A percentile compares a stretch with the other conserved stretches of the same genome.
phyloP scores from a whole-genome alignment of 2,888 invertebrate genomes.

The Lasiommata megera region DNA sequence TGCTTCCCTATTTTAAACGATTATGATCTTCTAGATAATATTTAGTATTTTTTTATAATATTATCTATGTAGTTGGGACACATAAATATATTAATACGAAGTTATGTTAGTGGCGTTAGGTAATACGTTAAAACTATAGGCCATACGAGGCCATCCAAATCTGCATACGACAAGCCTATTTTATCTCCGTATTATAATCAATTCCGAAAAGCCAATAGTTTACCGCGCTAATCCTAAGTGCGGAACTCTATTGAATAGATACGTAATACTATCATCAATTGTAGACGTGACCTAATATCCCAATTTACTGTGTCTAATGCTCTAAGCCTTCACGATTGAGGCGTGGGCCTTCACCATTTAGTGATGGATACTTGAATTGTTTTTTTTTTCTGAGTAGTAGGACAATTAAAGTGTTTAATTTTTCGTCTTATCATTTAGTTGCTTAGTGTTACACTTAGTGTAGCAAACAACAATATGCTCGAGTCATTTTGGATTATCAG shows the following conservation, averaged over 20 bases:
- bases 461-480: too few relatives aligned
- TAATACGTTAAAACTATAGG: constrained; percentile 35
- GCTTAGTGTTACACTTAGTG: too few relatives aligned
- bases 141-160: constrained; percentile 33
- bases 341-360: not conserved
- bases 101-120: not conserved
- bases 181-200: constrained; percentile 26
- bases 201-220: constrained; percentile 37
- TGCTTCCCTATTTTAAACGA: not conserved
- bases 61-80: not conserved
- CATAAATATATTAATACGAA: not conserved
- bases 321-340: not conserved
- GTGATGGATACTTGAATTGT: not conserved
- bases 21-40: too few relatives aligned
- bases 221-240: constrained; percentile 38
- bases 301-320: not conserved
- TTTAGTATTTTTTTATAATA: too few relatives aligned
- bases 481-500: too few relatives aligned
- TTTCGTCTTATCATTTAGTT: not conserved
- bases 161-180: constrained; percentile 29
- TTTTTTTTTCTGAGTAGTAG: not conserved
- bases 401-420: not conserved
- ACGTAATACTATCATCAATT: constrained; percentile 33
- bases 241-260: constrained; percentile 42
- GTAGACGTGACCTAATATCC: constrained; percentile 13